Percentiles rank a stretch among this genome's conserved stretches.
phyloP scores from a whole-genome alignment of 2,113 vertebrate species.

The Passer montanus region DNA sequence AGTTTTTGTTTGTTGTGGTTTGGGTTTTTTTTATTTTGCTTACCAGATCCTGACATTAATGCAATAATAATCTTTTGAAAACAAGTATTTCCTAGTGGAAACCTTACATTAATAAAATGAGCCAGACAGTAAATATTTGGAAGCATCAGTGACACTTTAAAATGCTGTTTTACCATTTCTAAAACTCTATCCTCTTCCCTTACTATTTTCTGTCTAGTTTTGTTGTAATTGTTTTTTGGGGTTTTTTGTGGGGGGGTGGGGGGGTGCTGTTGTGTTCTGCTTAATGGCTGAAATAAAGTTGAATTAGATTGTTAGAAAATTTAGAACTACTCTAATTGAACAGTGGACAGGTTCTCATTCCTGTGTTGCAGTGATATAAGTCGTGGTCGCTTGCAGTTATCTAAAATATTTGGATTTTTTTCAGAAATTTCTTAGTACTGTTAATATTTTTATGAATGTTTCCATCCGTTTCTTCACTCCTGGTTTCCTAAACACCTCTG shows the following conservation, averaged over 20 bases:
- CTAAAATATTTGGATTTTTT: not conserved
- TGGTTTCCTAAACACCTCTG: not conserved
- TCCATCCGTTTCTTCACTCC: not conserved
- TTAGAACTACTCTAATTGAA: not conserved
- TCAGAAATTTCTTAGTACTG: not conserved
- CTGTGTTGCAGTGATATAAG: not conserved
- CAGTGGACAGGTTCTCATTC: not conserved
- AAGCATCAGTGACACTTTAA: not conserved
- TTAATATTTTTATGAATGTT: not conserved
- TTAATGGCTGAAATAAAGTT: not conserved
- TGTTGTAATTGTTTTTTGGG: too few species aligned
- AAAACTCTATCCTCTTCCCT: not conserved
- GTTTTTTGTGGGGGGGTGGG: accelerated
- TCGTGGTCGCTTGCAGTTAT: not conserved
- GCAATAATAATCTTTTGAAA: not conserved
- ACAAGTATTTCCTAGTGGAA: conserved; percentile 22
- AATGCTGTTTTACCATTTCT: not conserved
- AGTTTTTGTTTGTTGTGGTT: not conserved
- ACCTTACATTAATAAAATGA: not conserved
- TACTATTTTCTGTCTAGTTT: not conserved
- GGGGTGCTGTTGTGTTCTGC: not conserved
- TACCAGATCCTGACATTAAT: conserved; percentile 11
- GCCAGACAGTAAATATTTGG: not conserved
- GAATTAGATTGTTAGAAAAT: not conserved
- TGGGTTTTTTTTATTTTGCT: not conserved